phyloP scores from a whole-genome alignment of 1,140 invertebrate genomes.

The Macrotrachela quadricornifera region DNA sequence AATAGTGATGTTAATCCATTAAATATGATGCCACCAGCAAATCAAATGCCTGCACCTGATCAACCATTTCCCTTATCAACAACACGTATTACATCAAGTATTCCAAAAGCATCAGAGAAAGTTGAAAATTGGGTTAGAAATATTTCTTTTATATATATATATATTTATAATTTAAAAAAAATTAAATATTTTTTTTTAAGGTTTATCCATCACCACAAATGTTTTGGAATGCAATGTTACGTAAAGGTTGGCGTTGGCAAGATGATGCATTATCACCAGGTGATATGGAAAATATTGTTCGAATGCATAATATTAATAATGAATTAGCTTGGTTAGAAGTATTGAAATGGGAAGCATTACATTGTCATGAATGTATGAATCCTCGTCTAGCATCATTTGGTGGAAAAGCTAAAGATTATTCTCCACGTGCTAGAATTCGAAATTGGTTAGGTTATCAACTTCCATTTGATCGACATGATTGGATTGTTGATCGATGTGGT shows the following conservation, averaged over 20 bases:
- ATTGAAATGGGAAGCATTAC: conserved; percentile 73
- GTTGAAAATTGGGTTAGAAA: conserved; percentile 33
- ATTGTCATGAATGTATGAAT: conserved; percentile 34
- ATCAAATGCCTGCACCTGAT: conserved; percentile 1
- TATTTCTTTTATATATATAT: no score
- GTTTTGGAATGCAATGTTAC: conserved; percentile 99
- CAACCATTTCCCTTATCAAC: conserved; percentile 54
- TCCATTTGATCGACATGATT: conserved; percentile 97
- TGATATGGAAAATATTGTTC: conserved; percentile 91
- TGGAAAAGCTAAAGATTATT: conserved; percentile 78
- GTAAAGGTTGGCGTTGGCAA: conserved; percentile 94
- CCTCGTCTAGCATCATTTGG: conserved; percentile 75
- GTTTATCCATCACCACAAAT: conserved; percentile 94
- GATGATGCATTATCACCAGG: conserved; percentile 60
- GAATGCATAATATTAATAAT: conserved; percentile 97
- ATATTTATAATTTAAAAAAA: no score
- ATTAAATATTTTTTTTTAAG: no score
- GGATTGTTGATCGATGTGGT: conserved; percentile 94
- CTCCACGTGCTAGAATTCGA: conserved; percentile 71
- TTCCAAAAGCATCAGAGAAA: conserved; percentile 56
- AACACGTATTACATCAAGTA: conserved; percentile 61
- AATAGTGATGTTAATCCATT: not conserved
- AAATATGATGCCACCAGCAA: not conserved
- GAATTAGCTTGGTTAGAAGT: conserved; percentile 91
- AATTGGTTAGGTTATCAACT: conserved; percentile 67